These are phyloP conservation scores for Falco berigora DNA, from an alignment of 2,797 vertebrate genomes.

Conservation along the genomic window DNA sequence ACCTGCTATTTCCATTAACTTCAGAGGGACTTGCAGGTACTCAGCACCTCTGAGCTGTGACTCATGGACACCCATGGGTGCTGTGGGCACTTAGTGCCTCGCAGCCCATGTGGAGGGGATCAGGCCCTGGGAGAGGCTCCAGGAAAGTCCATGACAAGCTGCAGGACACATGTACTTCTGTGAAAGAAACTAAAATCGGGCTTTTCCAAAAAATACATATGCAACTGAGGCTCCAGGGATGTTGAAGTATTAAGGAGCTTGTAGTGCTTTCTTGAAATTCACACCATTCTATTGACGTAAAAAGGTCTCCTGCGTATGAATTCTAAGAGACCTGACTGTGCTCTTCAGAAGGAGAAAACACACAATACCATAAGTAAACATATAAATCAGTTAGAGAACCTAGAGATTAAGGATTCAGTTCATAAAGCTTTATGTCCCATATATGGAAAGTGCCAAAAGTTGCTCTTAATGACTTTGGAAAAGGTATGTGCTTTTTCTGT, in stretches of 20 bases:
- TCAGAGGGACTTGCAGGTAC: not conserved
- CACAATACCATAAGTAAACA: conserved; percentile 35
- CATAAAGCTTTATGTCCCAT: conserved; percentile 31
- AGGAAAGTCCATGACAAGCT: not conserved
- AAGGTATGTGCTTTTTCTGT: conserved; percentile 9
- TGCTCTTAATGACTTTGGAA: conserved; percentile 50
- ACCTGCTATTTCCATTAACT: not conserved
- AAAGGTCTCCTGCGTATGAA: not conserved
- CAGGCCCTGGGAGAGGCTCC: not conserved
- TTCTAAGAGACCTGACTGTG: conserved; percentile 3
- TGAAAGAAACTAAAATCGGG: not conserved
- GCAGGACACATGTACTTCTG: not conserved
- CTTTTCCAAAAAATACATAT: conserved; percentile 10
- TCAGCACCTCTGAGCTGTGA: not conserved
- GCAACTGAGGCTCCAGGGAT: not conserved
- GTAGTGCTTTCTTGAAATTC: conserved; percentile 4
- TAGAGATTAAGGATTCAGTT: conserved; percentile 11
- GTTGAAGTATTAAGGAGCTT: not conserved
- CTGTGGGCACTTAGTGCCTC: not conserved
- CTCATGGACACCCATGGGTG: not conserved
- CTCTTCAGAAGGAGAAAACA: conserved; percentile 25
- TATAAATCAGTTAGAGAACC: conserved; percentile 27
- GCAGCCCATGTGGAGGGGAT: not conserved
- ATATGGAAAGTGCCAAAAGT: conserved; percentile 13
- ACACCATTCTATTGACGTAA: not conserved